phyloP scores from a whole-genome alignment of 2,797 vertebrate genomes.

The Valencia hispanica region DNA sequence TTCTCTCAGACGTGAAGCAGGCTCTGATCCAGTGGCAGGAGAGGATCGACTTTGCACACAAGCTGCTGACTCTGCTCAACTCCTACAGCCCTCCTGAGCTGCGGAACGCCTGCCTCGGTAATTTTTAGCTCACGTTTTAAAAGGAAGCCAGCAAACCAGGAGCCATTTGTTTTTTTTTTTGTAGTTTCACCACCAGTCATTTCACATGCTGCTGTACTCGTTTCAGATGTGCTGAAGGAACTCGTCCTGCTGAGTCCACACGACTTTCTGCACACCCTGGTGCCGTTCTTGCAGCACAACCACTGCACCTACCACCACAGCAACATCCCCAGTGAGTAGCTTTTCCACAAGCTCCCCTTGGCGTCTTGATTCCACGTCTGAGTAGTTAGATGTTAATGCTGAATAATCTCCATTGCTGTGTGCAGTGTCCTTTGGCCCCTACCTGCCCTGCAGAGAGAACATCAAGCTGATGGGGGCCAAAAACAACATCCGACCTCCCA shows the following conservation, averaged over 20 bases:
- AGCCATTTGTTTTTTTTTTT: not conserved
- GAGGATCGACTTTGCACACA: slow-evolving; percentile 98
- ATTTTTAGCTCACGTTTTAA: not conserved
- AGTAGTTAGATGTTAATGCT: not conserved
- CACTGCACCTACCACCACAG: slow-evolving; percentile 99
- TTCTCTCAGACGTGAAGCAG: slow-evolving; percentile 94
- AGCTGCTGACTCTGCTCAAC: slow-evolving; percentile 96
- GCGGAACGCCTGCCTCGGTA: slow-evolving; percentile 95
- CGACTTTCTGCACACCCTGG: slow-evolving; percentile 98
- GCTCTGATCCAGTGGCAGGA: slow-evolving; percentile 99
- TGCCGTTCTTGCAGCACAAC: slow-evolving; percentile 99
- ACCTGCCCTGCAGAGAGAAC: slow-evolving; percentile 99
- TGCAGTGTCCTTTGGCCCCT: slow-evolving; percentile 97
- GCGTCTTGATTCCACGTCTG: not conserved
- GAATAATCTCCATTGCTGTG: not conserved
- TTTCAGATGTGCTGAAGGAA: slow-evolving; percentile 96
- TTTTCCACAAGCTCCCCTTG: no score
- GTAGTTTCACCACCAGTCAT: no score
- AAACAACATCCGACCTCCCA: slow-evolving; percentile 96
- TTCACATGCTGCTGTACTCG: not conserved
- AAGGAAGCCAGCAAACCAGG: not conserved
- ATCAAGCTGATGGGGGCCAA: slow-evolving; percentile 98
- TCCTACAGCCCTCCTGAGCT: slow-evolving; percentile 98
- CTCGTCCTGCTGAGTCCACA: slow-evolving; percentile 97
- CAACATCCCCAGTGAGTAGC: slow-evolving; percentile 96